These are phyloP conservation scores for Diglossa brunneiventris DNA, from an alignment of 2,113 vertebrate genomes.

Conservation along the genomic window DNA sequence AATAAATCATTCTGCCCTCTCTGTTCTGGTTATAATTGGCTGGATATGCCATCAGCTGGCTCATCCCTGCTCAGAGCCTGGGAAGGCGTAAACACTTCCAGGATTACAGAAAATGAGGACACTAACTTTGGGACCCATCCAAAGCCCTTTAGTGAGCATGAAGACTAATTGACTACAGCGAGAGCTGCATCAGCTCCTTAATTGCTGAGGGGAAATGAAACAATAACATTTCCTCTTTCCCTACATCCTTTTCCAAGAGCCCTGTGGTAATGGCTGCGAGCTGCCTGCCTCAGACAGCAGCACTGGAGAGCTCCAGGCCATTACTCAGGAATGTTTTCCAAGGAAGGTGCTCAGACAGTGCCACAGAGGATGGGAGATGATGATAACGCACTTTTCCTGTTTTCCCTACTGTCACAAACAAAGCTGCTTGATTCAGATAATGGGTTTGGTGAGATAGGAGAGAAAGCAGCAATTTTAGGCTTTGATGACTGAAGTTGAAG, in stretches of 20 bases:
- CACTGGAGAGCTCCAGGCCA: neutral
- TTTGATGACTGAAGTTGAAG: neutral
- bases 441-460: neutral
- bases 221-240: neutral
- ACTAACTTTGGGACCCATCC: constrained; percentile 25
- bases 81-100: constrained; percentile 25
- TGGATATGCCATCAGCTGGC: constrained; percentile 15
- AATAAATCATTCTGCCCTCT: constrained; percentile 4
- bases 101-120: constrained; percentile 60
- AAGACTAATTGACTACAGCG: constrained; percentile 23
- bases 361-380: neutral
- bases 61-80: neutral
- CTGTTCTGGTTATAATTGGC: constrained; percentile 21
- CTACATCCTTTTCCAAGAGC: neutral
- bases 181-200: constrained; percentile 45
- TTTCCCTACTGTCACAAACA: neutral
- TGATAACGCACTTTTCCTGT: neutral
- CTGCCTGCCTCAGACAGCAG: neutral
- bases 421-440: neutral
- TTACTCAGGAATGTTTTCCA: neutral
- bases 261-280: neutral
- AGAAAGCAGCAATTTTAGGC: neutral
- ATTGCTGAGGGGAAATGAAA: constrained; percentile 29
- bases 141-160: constrained; percentile 21
- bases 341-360: neutral